phyloP scores from a whole-genome alignment of 1,140 invertebrate species.

The Drosophila prosaltans region DNA sequence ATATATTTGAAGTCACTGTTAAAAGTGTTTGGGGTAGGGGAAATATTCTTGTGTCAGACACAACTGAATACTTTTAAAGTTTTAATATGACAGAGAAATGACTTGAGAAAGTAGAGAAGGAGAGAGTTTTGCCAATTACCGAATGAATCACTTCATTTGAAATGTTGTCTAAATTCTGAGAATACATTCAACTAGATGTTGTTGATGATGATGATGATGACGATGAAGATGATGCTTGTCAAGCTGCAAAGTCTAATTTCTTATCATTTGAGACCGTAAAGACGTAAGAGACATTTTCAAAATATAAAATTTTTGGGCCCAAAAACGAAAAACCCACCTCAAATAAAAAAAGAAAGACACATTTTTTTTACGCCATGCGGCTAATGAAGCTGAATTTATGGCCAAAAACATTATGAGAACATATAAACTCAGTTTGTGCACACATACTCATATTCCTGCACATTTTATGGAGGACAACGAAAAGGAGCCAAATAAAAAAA shows the following conservation, averaged over 20 bases:
- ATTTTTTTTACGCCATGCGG: slow-evolving; percentile 38
- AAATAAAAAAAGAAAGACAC: slow-evolving; percentile 3
- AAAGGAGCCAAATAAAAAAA: slow-evolving; percentile 16
- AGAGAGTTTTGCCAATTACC: neutral
- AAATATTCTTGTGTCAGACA: too few relatives aligned
- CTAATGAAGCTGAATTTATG: slow-evolving; percentile 54
- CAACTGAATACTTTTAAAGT: too few relatives aligned
- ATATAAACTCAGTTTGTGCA: slow-evolving; percentile 43
- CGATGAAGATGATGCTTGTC: neutral
- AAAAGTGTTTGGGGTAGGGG: too few relatives aligned
- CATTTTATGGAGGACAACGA: slow-evolving; percentile 38
- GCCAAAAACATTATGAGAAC: slow-evolving; percentile 45
- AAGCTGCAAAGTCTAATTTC: slow-evolving; percentile 9
- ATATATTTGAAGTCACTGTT: too few relatives aligned
- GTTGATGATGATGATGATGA: neutral
- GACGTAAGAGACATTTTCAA: slow-evolving; percentile 1
- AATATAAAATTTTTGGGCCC: neutral
- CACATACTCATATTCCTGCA: slow-evolving; percentile 33
- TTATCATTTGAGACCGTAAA: slow-evolving; percentile 9
- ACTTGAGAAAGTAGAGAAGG: too few relatives aligned
- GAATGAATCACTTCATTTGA: neutral
- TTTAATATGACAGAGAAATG: too few relatives aligned
- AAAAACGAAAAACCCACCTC: slow-evolving; percentile 2
- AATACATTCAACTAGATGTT: neutral
- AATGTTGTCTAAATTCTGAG: neutral